Percentiles rank a stretch among this genome's conserved stretches.
phyloP scores from a whole-genome alignment of 2,888 invertebrate genomes.

The Dicyrtoma fusca region DNA sequence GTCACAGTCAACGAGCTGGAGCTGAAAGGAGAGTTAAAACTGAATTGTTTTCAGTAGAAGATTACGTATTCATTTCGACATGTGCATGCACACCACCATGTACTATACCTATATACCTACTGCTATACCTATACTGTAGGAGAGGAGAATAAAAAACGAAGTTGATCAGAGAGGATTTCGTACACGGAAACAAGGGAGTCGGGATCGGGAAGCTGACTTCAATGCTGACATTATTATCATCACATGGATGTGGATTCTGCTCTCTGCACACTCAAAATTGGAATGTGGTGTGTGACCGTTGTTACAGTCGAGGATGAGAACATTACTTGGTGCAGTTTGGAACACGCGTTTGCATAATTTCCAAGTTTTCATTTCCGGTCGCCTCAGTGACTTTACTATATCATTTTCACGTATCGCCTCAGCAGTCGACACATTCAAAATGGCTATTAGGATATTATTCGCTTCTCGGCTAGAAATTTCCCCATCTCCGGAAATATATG shows the following conservation, averaged over 20 bases:
- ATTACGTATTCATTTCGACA: too few relatives aligned
- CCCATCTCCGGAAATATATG: slow-evolving; percentile 36
- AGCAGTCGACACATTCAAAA: slow-evolving; percentile 24
- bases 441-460: slow-evolving; percentile 20
- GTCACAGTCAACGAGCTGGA: too few relatives aligned
- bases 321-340: slow-evolving; percentile 8
- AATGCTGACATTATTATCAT: neutral
- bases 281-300: slow-evolving; percentile 14
- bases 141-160: too few relatives aligned
- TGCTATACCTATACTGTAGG: too few relatives aligned
- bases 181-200: too few relatives aligned
- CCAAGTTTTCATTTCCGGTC: slow-evolving; percentile 56
- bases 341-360: slow-evolving; percentile 57
- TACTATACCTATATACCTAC: too few relatives aligned
- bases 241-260: neutral
- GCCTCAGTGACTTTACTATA: slow-evolving; percentile 22
- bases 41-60: too few relatives aligned
- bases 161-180: too few relatives aligned
- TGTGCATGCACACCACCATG: too few relatives aligned
- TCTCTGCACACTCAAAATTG: neutral
- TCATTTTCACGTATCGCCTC: slow-evolving; percentile 37
- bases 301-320: neutral
- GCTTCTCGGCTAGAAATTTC: slow-evolving; percentile 20
- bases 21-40: too few relatives aligned
- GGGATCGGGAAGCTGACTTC: too few relatives aligned